These are phyloP conservation scores for Sclerodermus sp. DNA, from an alignment of 2,888 invertebrate species.

Conservation along the genomic window DNA sequence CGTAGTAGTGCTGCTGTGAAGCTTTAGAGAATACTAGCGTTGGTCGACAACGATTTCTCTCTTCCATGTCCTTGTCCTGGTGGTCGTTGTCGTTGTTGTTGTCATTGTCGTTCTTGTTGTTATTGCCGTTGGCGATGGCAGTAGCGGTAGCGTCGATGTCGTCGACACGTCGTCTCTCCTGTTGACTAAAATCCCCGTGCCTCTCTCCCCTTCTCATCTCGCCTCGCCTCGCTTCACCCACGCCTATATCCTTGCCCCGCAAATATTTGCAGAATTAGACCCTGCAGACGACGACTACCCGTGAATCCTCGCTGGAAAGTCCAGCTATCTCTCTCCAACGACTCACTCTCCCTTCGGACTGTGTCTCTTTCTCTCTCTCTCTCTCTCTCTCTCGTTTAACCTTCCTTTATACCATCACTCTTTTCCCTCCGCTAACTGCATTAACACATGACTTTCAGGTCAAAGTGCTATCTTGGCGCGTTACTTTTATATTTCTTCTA, in stretches of 20 bases:
- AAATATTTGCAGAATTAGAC: constrained; percentile 53
- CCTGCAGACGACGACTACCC: constrained; percentile 26
- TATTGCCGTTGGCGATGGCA: constrained; percentile 4
- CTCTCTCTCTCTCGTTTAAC: not conserved
- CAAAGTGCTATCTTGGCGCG: too few relatives aligned
- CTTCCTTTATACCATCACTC: not conserved
- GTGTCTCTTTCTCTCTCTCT: not conserved
- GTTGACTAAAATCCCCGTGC: constrained; percentile 31
- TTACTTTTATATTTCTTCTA: too few relatives aligned
- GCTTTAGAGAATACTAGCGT: too few relatives aligned
- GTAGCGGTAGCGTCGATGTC: constrained; percentile 12
- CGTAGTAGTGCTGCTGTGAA: too few relatives aligned
- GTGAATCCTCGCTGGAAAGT: constrained; percentile 20
- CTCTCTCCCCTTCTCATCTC: constrained; percentile 19
- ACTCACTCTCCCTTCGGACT: constrained; percentile 6
- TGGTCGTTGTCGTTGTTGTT: constrained; percentile 18
- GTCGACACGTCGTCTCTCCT: constrained; percentile 21
- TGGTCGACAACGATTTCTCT: not conserved
- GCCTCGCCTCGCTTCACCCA: constrained; percentile 21
- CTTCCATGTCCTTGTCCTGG: constrained; percentile 7
- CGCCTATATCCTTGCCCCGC: constrained; percentile 45
- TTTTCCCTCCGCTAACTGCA: not conserved
- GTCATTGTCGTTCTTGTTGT: constrained; percentile 17
- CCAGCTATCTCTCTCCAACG: too few relatives aligned
- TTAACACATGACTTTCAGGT: too few relatives aligned